Conservation (phyloP, 1,140 invertebrate species). For the Aethina tumida region DNA sequence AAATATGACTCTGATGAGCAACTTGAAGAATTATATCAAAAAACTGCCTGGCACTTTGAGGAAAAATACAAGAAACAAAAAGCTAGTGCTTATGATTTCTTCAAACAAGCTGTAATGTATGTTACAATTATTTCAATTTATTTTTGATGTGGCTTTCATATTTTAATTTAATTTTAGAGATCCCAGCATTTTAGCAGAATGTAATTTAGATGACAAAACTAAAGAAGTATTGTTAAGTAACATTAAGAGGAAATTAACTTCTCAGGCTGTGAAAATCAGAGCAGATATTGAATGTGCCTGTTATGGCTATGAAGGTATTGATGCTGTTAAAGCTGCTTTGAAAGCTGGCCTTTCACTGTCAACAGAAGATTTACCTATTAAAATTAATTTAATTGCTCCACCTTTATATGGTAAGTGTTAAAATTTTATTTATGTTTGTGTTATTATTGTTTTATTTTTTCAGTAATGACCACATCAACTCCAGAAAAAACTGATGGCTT, state of each 20-base stretch:
- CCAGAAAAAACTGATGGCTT: conserved; percentile 92
- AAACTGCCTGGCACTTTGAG: conserved; percentile 99
- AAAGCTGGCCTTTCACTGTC: conserved; percentile 86
- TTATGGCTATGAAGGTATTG: conserved; percentile 97
- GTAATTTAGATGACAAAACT: conserved; percentile 85
- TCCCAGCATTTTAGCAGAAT: conserved; percentile 90
- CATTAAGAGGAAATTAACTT: conserved; percentile 93
- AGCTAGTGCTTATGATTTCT: conserved; percentile 92
- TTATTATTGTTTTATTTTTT: conserved; percentile 30
- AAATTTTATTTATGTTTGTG: neutral
- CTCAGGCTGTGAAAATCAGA: conserved; percentile 95
- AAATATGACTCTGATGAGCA: conserved; percentile 86
- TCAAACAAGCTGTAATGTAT: conserved; percentile 96
- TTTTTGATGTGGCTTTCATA: conserved; percentile 5
- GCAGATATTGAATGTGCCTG: conserved; percentile 98
- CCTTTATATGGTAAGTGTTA: conserved; percentile 74
- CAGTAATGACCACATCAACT: conserved; percentile 96
- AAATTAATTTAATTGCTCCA: conserved; percentile 98
- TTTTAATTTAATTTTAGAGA: conserved; percentile 52
- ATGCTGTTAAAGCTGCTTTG: conserved; percentile 93
- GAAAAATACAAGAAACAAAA: conserved; percentile 92
- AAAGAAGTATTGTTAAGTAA: conserved; percentile 90
- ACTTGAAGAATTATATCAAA: conserved; percentile 89
- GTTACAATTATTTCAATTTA: conserved; percentile 31
- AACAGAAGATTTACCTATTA: conserved; percentile 89